These are phyloP conservation scores for Pachypsylla venusta DNA, from an alignment of 1,140 invertebrate species.

Conservation along the genomic window DNA sequence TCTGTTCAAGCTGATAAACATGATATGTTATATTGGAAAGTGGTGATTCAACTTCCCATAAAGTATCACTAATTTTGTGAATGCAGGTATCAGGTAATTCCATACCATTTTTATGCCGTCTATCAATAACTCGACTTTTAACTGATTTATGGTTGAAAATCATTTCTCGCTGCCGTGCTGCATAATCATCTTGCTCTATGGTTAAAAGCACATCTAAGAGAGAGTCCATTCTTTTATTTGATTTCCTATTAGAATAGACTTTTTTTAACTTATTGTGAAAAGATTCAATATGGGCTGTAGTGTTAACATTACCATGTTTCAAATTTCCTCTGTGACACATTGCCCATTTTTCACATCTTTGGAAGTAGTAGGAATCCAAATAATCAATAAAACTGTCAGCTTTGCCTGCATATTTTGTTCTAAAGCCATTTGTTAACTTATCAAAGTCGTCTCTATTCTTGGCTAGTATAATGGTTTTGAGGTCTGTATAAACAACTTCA, in stretches of 20 bases:
- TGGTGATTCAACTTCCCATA: no score
- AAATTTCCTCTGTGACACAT: constrained; percentile 12
- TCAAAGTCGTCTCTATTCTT: background rate
- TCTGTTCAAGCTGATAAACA: no score
- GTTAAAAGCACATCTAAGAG: background rate
- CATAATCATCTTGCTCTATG: background rate
- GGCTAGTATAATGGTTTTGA: constrained; percentile 6
- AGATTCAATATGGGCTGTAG: constrained; percentile 6
- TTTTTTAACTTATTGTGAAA: constrained; percentile 8
- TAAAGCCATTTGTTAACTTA: background rate
- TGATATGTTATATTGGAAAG: no score
- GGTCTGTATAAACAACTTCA: background rate
- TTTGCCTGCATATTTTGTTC: background rate
- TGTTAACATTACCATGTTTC: background rate
- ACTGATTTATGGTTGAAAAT: background rate
- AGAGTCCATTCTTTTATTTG: constrained; percentile 7
- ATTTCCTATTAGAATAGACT: background rate
- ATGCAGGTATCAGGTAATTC: background rate
- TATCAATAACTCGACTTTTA: background rate
- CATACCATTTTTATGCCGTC: background rate
- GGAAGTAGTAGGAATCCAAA: background rate
- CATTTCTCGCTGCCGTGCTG: background rate
- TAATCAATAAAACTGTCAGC: background rate
- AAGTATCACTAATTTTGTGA: background rate
- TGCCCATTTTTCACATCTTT: constrained; percentile 3